Percentiles rank a stretch among this genome's conserved stretches.
phyloP scores from a whole-genome alignment of 2,888 invertebrate species.

The Chymomyza fuscimana region DNA sequence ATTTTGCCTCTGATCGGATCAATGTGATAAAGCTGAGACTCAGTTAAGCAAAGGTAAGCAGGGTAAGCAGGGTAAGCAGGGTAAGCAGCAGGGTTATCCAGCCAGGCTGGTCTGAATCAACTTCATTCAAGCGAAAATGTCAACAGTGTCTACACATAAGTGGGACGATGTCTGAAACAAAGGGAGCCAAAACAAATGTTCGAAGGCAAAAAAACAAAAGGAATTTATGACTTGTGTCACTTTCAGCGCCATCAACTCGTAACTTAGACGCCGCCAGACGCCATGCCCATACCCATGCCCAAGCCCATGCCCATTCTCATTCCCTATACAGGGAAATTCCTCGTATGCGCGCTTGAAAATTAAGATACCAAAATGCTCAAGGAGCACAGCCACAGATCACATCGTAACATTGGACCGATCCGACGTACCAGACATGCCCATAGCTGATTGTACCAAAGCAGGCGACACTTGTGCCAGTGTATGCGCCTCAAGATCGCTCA shows the following conservation, averaged over 20 bases:
- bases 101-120: conserved; percentile 51
- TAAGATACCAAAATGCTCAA: conserved; percentile 71
- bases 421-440: conserved; percentile 18
- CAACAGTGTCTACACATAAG: conserved; percentile 39
- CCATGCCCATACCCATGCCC: neutral
- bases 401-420: neutral
- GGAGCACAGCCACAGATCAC: conserved; percentile 41
- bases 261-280: conserved; percentile 61
- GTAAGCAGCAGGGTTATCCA: neutral
- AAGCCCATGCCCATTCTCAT: conserved; percentile 4
- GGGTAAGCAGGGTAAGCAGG: neutral
- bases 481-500: conserved; percentile 47
- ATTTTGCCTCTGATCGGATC: conserved; percentile 46
- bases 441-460: conserved; percentile 47
- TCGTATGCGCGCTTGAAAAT: conserved; percentile 71
- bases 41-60: conserved; percentile 3
- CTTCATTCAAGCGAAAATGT: conserved; percentile 66
- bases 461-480: conserved; percentile 54
- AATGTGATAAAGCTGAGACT: conserved; percentile 47
- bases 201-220: conserved; percentile 51
- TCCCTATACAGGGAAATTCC: conserved; percentile 51
- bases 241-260: conserved; percentile 74
- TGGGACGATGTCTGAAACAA: conserved; percentile 11
- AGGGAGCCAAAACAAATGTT: conserved; percentile 24
- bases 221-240: conserved; percentile 78